phyloP scores from a whole-genome alignment of 2,888 invertebrate species.

The Eupithecia tripunctaria region DNA sequence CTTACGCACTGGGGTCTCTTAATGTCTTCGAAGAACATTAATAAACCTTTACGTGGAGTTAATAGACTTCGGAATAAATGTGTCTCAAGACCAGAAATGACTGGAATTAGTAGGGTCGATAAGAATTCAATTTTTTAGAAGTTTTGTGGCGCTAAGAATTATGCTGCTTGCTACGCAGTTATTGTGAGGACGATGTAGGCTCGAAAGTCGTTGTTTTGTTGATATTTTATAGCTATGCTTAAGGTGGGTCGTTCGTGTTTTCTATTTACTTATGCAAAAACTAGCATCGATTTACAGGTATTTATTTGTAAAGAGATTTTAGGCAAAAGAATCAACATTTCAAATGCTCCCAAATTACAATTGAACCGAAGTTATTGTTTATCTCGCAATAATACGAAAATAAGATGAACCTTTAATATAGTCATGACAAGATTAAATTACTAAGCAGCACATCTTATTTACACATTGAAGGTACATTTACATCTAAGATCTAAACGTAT shows the following conservation, averaged over 20 bases:
- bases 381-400: no score
- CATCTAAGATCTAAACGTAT: background rate
- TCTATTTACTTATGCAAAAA: no score
- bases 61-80: constrained; percentile 57
- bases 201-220: background rate
- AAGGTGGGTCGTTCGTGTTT: no score
- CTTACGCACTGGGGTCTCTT: constrained; percentile 71
- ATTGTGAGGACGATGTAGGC: background rate
- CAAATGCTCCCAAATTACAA: no score
- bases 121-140: constrained; percentile 11
- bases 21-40: constrained; percentile 72
- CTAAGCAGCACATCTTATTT: background rate
- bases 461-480: background rate
- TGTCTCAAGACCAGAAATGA: constrained; percentile 17
- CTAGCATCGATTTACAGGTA: no score
- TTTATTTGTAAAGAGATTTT: no score
- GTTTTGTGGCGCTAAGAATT: background rate
- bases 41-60: constrained; percentile 68
- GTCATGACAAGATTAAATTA: background rate
- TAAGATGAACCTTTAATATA: background rate
- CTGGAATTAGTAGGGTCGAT: constrained; percentile 16
- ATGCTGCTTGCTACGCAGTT: background rate
- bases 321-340: no score
- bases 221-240: background rate
- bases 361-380: no score